Base-by-base conservation (phyloP, 2,797 vertebrate species). In the Chaetophractus vellerosus region DNA sequence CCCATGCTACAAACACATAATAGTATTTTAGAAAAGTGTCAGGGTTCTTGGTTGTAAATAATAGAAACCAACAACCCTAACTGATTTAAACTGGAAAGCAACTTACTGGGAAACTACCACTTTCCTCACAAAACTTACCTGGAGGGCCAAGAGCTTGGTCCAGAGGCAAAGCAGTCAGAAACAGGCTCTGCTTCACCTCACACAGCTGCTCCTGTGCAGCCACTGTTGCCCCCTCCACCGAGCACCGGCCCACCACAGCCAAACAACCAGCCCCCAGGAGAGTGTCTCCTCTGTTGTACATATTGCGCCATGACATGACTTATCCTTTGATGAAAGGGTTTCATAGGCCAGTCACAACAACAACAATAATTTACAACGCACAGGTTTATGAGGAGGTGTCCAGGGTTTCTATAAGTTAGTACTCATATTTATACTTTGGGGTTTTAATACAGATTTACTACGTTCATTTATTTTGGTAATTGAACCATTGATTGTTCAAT, bases 391-490 rank as follows among this genome's bases (percentile, higher is more conserved):
- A 59, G 23, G 16, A 18, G 2, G 26, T n/a, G 16, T n/a, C 19
- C 7, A 71, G 14, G 26, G 4, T 7, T 64, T 50, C 93, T n/a
- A 36, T 12, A 75, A 59, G 28, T 26, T 66, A 55, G 26, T 84
- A 79, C 1, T 83, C 10, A 31, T 75, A 79, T 52, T 92, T 61
- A 64, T 74, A 88, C 18, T 41, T 55, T 69, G 28, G 24, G 24
- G 6, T 92, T 92, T 80, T 48, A n/a, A 78, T 59, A 74, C 82
- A 75, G 33, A 72, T 71, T 52, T 90, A 66, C 38, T 24, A 48
- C 33, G 9, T 50, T 93, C n/a, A 61, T 78, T 89, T 88, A 80
- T 86, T 93, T 94, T 75, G 50, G n/a, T 79, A 52, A 80, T 21
- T 92, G 57, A 90, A 26, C 12, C 74, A 88, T 64, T 45, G 68